Evolutionary conservation across 2,797 vertebrate species (phyloP), one percentile per base, ranked within the genome.

Genomic region (Scyliorhinus canicula): DNA sequence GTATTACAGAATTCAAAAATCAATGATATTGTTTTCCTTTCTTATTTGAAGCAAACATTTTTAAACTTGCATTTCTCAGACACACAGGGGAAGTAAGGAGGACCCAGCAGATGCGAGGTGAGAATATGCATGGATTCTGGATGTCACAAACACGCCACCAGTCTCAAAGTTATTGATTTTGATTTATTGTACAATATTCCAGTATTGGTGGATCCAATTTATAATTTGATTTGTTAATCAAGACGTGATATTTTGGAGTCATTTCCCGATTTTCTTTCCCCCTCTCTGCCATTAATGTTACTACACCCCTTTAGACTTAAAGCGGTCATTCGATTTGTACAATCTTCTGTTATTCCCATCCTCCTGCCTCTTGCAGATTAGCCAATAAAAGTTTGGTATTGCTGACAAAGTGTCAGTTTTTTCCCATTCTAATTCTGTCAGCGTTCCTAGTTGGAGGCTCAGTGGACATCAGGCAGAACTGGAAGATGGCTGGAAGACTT

Each of bases 381-480:
- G n/a, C 60, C 57, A 91, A 91, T 91, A 63, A 91, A 91, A 57
- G 57, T 63, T 91, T 91, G n/a, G 26, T 65, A n/a, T 65, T 26
- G n/a, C 60, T 44, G 44, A 91, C 65, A n/a, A 91, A 91, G 88
- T 65, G 88, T 91, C 88, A 91, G 57, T 11, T 44, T 91, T n/a
- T 63, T 63, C 40, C 88, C 60, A 65, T 60, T 91, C 88, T n/a
- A 40, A 26, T 91, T 91, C 88, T 91, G 88, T 91, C 88, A 91
- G 40, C 88, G 57, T 65, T 91, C 88, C 88, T 44, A 44, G 88
- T 65, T 91, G 88, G 88, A 65, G 85, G 60, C 57, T 91, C 88
- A 65, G 88, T 65, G 60, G n/a, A 91, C 88, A 91, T 91, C 88
- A 91, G 88, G 88, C 88, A 91, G 88, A 91, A 65, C 88, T 91